These are phyloP conservation scores for Pristionchus exspectatus DNA, from an alignment of 2,888 invertebrate genomes.

Conservation along the genomic window DNA sequence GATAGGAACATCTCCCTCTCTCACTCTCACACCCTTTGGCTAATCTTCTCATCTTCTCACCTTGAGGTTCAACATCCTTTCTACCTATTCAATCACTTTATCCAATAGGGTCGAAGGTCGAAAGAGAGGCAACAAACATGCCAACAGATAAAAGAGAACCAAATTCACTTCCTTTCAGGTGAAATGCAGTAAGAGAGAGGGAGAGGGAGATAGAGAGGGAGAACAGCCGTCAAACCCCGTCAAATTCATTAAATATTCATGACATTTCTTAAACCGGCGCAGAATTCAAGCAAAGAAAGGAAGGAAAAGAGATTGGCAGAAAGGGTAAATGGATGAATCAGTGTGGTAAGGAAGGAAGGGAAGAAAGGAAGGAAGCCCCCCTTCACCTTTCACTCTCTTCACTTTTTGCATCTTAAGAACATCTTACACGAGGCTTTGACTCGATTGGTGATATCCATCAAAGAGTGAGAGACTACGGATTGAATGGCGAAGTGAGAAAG, in stretches of 20 bases:
- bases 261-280: conserved; percentile 39
- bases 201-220: neutral
- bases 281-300: conserved; percentile 25
- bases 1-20: neutral
- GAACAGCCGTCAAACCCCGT: conserved; percentile 23
- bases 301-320: conserved; percentile 21
- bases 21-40: neutral
- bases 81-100: conserved; percentile 5
- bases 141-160: neutral
- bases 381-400: conserved; percentile 31
- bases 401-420: conserved; percentile 4
- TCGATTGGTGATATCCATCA: neutral
- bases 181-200: conserved; percentile 24
- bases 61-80: neutral
- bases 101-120: neutral
- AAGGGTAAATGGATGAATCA: conserved; percentile 44
- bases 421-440: neutral
- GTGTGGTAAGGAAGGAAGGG: neutral
- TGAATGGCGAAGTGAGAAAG: neutral
- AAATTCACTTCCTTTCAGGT: neutral
- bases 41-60: conserved; percentile 47
- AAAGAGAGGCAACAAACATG: neutral
- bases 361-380: too few relatives aligned
- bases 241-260: conserved; percentile 38
- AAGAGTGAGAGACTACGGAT: neutral